Base-by-base conservation (phyloP, 2,888 invertebrate genomes). In the Dryobotodes eremita region DNA sequence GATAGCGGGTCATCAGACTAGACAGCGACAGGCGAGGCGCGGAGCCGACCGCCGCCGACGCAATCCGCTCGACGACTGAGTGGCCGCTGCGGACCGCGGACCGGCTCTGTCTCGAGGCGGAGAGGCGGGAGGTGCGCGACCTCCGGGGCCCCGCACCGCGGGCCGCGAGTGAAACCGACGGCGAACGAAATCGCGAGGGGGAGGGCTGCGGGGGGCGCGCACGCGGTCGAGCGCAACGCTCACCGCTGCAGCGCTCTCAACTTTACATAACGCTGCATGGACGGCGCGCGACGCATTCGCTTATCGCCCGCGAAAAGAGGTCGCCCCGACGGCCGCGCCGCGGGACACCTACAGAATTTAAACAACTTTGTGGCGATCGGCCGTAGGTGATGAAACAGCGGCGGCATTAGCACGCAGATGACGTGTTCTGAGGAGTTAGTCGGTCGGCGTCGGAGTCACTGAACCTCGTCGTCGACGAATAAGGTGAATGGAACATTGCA, bases 401-500 rank as follows among this genome's bases (percentile, higher is more conserved):
- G 91, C 93, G 91, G 93, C 94, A 94, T 94, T 95, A 94, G 94
- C 94, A 94, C 94, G 94, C 94, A 92, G 95, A 92, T 96, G 96
- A 96, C 96, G 96, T 93, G 95, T 92, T 90, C 91, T 92, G 90
- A 92, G 91, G 93, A 94, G 94, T 94, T 92, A 93, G 94, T 94
- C 94, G 95, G 94, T 94, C 94, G 94, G 89, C 94, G 92, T 80
- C 93, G 93, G 93, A 95, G 96, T 96, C 96, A 96, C 92, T 96
- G 96, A 96, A 96, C 96, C 95, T 95, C 94, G 93, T 89, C 93
- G 94, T 88, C 92, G 92, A 93, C 95, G 90, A 95, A 96, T 95
- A 95, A 95, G 96, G 96, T 96, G 96, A 96, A 96, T 96, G 96
- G 96, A 96, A 96, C 95, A 93, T 94, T 95, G 96, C 96, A 95